Conservation (phyloP, 2,113 vertebrate genomes). For the Turnix velox region DNA sequence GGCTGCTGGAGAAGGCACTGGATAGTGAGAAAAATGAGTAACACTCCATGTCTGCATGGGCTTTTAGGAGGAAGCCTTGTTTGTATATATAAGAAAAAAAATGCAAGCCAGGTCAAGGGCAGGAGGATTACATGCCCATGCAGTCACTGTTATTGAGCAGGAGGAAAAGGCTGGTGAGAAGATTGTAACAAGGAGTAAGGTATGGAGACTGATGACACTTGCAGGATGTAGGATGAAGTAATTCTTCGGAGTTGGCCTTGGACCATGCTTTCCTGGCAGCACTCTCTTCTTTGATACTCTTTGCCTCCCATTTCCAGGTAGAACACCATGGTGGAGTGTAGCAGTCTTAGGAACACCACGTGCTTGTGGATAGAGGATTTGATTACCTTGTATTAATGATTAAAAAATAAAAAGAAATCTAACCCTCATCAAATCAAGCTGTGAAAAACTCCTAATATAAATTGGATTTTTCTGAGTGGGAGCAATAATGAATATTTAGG, state of each 20-base stretch:
- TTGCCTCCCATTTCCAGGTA: background rate
- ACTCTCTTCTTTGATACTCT: background rate
- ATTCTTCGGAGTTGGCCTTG: background rate
- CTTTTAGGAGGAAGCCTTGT: background rate
- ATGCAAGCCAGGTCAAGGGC: background rate
- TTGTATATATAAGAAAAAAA: background rate
- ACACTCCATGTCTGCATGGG: background rate
- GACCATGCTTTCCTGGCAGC: background rate
- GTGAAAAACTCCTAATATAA: background rate
- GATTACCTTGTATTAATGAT: background rate
- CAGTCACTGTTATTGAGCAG: background rate
- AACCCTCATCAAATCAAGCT: background rate
- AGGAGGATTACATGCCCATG: accelerated
- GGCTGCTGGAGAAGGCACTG: background rate
- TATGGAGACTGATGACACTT: background rate
- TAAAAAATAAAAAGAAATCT: background rate
- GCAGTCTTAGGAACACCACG: background rate
- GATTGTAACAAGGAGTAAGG: background rate
- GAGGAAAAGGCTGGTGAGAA: background rate
- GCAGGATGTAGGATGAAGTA: background rate
- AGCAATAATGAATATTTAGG: background rate
- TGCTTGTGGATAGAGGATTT: background rate
- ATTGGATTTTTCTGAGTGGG: background rate
- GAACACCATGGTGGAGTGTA: background rate
- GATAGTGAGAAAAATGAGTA: background rate